phyloP scores from a whole-genome alignment of 2,113 vertebrate genomes.

The Ifrita kowaldi region DNA sequence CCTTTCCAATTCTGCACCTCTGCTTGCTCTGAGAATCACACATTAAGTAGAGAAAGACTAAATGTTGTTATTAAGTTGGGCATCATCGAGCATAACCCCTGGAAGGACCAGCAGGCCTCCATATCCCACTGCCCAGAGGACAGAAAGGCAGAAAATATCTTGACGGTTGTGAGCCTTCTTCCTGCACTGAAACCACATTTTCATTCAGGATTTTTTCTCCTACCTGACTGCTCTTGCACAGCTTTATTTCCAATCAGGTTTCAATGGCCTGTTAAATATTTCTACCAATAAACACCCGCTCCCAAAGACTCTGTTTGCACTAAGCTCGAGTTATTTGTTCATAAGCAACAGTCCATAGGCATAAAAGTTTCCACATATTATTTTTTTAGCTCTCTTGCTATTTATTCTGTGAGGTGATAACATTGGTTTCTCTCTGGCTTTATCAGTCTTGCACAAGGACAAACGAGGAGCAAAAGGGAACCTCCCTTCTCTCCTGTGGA shows the following conservation, averaged over 20 bases:
- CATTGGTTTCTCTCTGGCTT: slow-evolving; percentile 17
- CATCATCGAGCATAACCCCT: not conserved
- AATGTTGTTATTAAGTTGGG: not conserved
- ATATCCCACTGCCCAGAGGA: not conserved
- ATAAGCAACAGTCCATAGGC: not conserved
- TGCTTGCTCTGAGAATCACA: not conserved
- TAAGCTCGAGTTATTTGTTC: not conserved
- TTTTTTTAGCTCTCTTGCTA: not conserved
- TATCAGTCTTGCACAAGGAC: slow-evolving; percentile 16
- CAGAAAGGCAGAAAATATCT: not conserved
- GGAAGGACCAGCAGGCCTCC: not conserved
- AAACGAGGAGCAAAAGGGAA: not conserved
- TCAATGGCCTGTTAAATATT: not conserved
- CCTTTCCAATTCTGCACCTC: not conserved
- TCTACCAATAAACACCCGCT: not conserved
- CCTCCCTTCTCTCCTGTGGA: not conserved
- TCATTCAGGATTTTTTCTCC: not conserved
- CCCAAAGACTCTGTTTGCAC: not conserved
- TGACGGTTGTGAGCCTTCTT: not conserved
- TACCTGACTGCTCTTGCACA: not conserved
- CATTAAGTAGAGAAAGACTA: not conserved
- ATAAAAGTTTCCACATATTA: not conserved
- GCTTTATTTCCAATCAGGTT: not conserved
- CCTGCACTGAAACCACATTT: not conserved
- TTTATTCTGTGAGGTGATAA: slow-evolving; percentile 33